Percentiles rank a stretch among this genome's conserved stretches.
Conservation (phyloP, 64 coral and sea anemone species). For the Cladopsammia gracilis region DNA sequence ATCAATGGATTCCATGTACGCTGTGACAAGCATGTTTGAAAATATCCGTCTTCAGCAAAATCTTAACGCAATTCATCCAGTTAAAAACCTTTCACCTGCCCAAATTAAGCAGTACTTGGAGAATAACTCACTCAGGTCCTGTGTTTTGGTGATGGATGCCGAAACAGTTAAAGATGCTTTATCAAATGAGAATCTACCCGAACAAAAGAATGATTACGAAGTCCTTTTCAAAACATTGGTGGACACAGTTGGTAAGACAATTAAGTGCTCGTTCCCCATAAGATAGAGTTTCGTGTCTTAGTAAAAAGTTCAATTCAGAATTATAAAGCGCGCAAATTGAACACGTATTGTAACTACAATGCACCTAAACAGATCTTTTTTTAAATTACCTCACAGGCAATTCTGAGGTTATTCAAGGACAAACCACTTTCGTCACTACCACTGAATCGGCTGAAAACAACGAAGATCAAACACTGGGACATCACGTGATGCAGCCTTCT, state of each 20-base stretch:
- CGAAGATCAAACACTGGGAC: no score
- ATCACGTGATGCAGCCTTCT: no score
- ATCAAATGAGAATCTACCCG: not conserved
- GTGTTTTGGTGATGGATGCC: slow-evolving; percentile 9
- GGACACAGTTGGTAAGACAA: not conserved
- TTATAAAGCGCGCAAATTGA: no score
- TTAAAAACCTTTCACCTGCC: not conserved
- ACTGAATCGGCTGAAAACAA: no score
- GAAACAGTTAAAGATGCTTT: not conserved
- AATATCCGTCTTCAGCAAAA: not conserved
- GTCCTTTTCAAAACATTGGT: not conserved
- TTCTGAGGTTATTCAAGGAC: no score
- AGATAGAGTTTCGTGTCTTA: no score
- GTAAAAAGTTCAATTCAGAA: no score
- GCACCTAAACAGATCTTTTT: no score
- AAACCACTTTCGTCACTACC: no score
- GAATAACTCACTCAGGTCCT: not conserved
- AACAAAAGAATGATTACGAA: not conserved
- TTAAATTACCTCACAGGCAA: no score
- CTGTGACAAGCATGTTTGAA: not conserved
- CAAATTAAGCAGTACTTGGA: not conserved
- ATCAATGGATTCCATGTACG: not conserved
- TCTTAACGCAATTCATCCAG: not conserved
- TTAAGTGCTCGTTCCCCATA: no score
- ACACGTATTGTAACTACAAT: no score